phyloP scores from a whole-genome alignment of 2,888 invertebrate species.

The Acanthosepion lycidas region DNA sequence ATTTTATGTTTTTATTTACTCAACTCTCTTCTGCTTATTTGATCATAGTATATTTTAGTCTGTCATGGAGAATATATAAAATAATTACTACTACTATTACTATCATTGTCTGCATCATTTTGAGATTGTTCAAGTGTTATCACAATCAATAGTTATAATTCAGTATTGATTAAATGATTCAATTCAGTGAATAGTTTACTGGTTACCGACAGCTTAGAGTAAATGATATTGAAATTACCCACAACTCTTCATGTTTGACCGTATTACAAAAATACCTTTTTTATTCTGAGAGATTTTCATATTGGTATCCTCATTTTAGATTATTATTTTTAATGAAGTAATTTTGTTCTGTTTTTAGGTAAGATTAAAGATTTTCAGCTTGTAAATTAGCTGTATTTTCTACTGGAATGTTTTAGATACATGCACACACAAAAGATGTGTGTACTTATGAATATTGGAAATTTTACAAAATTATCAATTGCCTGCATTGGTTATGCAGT shows the following conservation, averaged over 20 bases:
- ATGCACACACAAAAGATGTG: background rate
- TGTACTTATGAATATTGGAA: background rate
- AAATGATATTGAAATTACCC: background rate
- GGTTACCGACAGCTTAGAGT: background rate
- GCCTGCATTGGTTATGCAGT: background rate
- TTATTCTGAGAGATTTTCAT: background rate
- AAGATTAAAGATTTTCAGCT: background rate
- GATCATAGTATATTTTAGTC: no score
- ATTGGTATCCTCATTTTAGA: background rate
- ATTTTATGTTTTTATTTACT: no score
- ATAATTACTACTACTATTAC: background rate
- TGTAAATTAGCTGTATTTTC: background rate
- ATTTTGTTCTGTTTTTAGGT: background rate
- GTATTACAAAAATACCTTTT: slow-evolving; percentile 33
- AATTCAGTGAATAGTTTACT: background rate
- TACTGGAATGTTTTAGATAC: background rate
- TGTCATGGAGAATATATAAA: no score
- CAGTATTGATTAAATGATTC: slow-evolving; percentile 35
- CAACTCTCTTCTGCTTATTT: no score
- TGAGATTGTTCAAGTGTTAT: background rate
- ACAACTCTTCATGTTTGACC: background rate
- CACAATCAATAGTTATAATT: background rate
- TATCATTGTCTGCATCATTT: background rate
- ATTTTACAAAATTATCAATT: background rate
- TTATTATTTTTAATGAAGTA: background rate